phyloP scores from a whole-genome alignment of 2,113 vertebrate genomes.

The Phaethon lepturus region DNA sequence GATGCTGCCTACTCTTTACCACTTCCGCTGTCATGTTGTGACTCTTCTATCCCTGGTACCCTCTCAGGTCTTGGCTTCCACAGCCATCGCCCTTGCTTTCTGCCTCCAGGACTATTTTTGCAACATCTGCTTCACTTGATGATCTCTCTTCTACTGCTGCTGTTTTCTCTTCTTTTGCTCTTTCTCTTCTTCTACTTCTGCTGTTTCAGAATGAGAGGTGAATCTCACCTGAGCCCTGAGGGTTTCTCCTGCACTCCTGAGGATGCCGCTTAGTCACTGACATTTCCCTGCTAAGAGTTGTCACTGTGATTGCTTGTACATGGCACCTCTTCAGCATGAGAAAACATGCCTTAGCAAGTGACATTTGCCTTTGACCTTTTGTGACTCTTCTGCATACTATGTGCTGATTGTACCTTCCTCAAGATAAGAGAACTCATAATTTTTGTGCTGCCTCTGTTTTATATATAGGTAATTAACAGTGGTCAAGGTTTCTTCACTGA shows the following conservation, averaged over 20 bases:
- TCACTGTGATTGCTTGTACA: not conserved
- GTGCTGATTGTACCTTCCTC: not conserved
- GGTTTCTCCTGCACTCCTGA: not conserved
- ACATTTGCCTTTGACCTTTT: conserved; percentile 1
- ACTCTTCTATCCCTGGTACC: not conserved
- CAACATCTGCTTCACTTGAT: not conserved
- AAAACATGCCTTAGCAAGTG: not conserved
- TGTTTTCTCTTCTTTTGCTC: not conserved
- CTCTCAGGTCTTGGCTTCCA: not conserved
- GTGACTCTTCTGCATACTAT: not conserved
- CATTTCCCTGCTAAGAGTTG: not conserved
- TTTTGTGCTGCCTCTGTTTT: not conserved
- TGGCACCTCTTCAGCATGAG: not conserved
- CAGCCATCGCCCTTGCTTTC: not conserved
- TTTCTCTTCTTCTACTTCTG: too few species aligned
- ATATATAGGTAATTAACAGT: not conserved
- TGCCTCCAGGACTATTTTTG: not conserved
- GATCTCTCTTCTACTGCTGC: not conserved
- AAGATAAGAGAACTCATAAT: not conserved
- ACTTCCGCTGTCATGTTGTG: not conserved
- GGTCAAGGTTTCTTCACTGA: not conserved
- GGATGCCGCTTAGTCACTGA: not conserved
- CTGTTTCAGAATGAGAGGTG: not conserved
- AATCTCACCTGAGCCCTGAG: not conserved
- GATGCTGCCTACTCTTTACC: not conserved